Conservation (phyloP, 2,113 vertebrate genomes). For the Erpornis zantholeuca region DNA sequence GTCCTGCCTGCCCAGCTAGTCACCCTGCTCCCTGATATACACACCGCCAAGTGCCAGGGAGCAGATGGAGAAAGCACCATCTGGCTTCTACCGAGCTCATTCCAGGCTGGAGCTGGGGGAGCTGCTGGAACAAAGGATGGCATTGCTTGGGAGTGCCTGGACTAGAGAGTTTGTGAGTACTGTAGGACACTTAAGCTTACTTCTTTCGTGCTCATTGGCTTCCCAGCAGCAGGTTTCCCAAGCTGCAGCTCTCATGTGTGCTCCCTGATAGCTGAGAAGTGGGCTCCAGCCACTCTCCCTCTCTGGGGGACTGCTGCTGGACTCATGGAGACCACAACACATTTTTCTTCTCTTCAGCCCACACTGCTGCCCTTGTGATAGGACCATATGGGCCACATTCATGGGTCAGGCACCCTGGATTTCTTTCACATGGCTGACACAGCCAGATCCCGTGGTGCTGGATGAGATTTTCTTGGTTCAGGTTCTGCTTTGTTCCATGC, state of each 20-base stretch:
- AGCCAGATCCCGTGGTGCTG: neutral
- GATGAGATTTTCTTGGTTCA: neutral
- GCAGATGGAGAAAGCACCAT: constrained; percentile 22
- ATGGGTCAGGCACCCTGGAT: neutral
- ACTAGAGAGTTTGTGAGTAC: neutral
- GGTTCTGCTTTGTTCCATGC: constrained; percentile 19
- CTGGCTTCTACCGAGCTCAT: neutral
- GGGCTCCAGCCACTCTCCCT: neutral
- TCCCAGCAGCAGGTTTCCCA: neutral
- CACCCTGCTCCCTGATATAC: neutral
- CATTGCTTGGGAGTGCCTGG: neutral
- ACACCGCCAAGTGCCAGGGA: neutral
- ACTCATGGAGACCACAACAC: neutral
- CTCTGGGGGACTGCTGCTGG: neutral
- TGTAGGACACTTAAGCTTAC: neutral
- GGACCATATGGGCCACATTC: neutral
- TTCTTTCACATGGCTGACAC: neutral
- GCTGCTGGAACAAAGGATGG: constrained; percentile 23
- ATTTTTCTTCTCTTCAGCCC: neutral
- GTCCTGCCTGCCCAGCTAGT: neutral
- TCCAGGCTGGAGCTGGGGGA: neutral
- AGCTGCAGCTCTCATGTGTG: neutral
- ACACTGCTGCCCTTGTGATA: neutral
- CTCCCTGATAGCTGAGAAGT: neutral
- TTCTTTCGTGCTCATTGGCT: neutral